Conservation (phyloP, 2,797 vertebrate species). For the Austrolebias charrua region DNA sequence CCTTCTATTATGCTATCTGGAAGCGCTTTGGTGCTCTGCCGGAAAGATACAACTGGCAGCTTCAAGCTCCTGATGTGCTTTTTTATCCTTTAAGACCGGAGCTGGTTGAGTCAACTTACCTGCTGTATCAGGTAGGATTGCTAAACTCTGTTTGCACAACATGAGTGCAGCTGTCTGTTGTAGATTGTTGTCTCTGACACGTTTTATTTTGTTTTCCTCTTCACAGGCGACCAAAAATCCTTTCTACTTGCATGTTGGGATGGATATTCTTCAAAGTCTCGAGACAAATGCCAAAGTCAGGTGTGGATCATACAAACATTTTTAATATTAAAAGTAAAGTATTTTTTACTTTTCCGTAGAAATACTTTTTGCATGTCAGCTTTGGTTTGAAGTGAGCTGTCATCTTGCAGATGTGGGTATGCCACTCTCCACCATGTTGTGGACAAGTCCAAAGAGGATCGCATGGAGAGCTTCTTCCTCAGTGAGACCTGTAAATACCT, state of each 20-base stretch:
- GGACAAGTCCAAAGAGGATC: conserved; percentile 97
- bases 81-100: conserved; percentile 97
- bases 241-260: conserved; percentile 98
- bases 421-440: conserved; percentile 97
- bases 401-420: conserved; percentile 89
- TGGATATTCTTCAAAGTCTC: conserved; percentile 98
- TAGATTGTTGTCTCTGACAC: background rate
- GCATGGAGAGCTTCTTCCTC: conserved; percentile 99
- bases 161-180: background rate
- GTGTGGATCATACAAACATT: conserved; percentile 69
- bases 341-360: background rate
- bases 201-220: conserved; percentile 12
- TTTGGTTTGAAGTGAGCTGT: conserved; percentile 14
- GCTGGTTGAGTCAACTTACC: conserved; percentile 95
- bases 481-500: conserved; percentile 99
- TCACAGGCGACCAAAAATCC: conserved; percentile 97
- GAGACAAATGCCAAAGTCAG: conserved; percentile 97
- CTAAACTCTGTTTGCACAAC: background rate
- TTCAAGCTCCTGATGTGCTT: conserved; percentile 93
- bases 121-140: conserved; percentile 91
- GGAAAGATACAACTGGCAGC: conserved; percentile 98
- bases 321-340: background rate
- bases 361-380: background rate
- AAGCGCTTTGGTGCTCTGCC: conserved; percentile 96
- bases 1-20: conserved; percentile 99